Base-by-base conservation (phyloP, 2,113 vertebrate species). In the Vulpes vulpes region DNA sequence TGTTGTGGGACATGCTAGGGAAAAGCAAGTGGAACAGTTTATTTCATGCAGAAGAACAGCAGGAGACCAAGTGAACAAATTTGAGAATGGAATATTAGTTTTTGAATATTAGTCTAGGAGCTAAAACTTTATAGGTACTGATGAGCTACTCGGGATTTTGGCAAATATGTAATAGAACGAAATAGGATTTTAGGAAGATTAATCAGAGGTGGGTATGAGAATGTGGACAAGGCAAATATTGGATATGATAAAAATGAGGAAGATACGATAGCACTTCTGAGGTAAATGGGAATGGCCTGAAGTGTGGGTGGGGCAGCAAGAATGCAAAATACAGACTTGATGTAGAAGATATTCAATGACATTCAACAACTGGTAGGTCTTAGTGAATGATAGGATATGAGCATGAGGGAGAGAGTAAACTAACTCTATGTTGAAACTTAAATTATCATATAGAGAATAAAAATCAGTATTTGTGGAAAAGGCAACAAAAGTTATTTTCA, bases 241-340 rank as follows among this genome's bases (percentile, higher is more conserved):
- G 84, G 60, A 8, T 62, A 17, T 60, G 62, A 74, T 80, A 84
- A 53, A 53, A 97, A 71, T 67, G 53, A 38, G n/a, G 27, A 53
- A n/a, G 65, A 78, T 43, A 11, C 5, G 11, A 15, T 51, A 23
- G 20, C n/a, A 62, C 6, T 60, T 6, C 16, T 51, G 43, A 57
- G 73, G 11, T 20, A 76, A 71, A 53, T 22, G 38, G 16, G 65
- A 69, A 55, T 15, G 60, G 22, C 10, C n/a, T 94, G 80, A 80
- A 62, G n/a, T 59, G n/a, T 67, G 32, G 23, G 0, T 5, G 1
- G 78, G 59, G 53, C 17, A 57, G 15, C 11, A 80, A 30, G 49
- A 76, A 94, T 67, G 57, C 49, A 96, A 86, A 97, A 73, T 30
- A 80, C 64, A 93, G 59, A 82, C 32, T 30, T 60, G 19, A 22